phyloP scores from a whole-genome alignment of 2,888 invertebrate species.

The Dinocampus coccinellae region DNA sequence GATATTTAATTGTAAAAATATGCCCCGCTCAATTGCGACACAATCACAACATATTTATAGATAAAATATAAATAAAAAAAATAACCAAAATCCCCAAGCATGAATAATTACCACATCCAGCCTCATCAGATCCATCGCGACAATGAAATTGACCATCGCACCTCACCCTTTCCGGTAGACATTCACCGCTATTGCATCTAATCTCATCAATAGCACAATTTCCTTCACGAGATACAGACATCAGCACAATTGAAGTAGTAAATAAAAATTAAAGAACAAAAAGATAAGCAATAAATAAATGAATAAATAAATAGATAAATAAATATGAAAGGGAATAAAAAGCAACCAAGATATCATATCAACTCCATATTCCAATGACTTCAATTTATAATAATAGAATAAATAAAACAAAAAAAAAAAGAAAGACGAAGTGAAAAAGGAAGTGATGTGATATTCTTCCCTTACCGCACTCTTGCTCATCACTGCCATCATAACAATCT shows the following conservation, averaged over 20 bases:
- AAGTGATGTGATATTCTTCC: constrained; percentile 19
- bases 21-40: neutral
- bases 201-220: constrained; percentile 62
- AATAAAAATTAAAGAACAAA: constrained; percentile 5
- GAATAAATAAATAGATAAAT: neutral
- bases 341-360: constrained; percentile 11
- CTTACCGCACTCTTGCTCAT: constrained; percentile 75
- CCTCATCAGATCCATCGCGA: constrained; percentile 72
- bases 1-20: neutral
- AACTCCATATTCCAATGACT: too few relatives aligned
- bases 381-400: neutral
- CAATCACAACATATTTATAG: neutral
- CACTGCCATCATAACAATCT: constrained; percentile 76
- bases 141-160: constrained; percentile 73
- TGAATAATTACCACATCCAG: constrained; percentile 65
- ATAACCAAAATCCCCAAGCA: neutral
- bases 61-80: neutral
- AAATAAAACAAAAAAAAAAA: neutral
- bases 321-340: neutral
- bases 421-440: too few relatives aligned
- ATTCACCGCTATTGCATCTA: constrained; percentile 74
- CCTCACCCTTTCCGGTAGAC: constrained; percentile 71
- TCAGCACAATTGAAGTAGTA: constrained; percentile 49
- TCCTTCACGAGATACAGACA: constrained; percentile 50
- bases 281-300: neutral